Evolutionary conservation across 2,797 vertebrate genomes (phyloP).

Genomic region (Ciconia nigra): DNA sequence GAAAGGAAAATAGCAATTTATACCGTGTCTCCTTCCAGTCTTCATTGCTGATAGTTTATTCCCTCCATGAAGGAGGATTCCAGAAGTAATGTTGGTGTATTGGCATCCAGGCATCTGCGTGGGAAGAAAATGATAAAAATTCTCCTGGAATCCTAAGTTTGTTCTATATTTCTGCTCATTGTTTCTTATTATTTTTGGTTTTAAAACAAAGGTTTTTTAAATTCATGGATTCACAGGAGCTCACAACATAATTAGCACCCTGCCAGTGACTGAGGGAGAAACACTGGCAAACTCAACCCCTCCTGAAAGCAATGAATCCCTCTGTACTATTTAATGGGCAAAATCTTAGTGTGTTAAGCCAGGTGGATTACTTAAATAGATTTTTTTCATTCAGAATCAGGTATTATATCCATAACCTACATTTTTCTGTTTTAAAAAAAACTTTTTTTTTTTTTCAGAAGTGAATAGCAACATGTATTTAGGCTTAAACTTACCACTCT

Average conservation of each 20-base stretch:
- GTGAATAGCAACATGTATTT: not conserved
- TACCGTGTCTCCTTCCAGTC: not conserved
- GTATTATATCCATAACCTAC: not conserved
- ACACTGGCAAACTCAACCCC: not conserved
- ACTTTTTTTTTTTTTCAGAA: not conserved
- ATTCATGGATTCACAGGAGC: not conserved
- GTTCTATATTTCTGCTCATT: not conserved
- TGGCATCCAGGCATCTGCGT: not conserved
- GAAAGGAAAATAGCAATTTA: constrained; percentile 1
- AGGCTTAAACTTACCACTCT: not conserved
- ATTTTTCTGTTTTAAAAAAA: not conserved
- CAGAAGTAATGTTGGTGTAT: not conserved
- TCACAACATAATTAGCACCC: not conserved
- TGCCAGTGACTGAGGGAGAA: not conserved
- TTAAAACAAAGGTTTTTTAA: not conserved
- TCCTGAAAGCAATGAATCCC: not conserved
- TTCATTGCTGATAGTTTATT: not conserved
- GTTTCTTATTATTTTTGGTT: not conserved
- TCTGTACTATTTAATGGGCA: not conserved
- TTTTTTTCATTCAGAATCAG: not conserved
- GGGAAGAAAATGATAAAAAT: not conserved
- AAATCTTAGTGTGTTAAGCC: not conserved
- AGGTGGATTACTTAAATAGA: not conserved
- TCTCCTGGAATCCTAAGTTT: not conserved
- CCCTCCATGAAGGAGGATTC: not conserved